Evolutionary conservation across 1,140 invertebrate species (phyloP), one percentile per base, ranked within the genome.

Genomic region (Diabrotica virgifera): DNA sequence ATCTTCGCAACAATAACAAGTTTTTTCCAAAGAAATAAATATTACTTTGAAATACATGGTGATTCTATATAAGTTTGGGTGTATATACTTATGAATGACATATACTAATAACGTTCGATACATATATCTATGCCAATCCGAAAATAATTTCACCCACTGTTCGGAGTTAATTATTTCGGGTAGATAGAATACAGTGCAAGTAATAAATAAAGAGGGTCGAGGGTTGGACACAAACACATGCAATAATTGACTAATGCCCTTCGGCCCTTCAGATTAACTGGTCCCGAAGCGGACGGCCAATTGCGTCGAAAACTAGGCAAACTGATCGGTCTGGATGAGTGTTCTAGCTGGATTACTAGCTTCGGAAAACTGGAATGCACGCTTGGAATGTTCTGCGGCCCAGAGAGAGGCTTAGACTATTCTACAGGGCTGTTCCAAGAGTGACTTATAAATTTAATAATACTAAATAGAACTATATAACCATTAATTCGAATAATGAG

Each of bases 181-280:
- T 53, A 36, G 12, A 57, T 37, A 24, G 24, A 12, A 36, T 36
- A 12, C 11, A 40, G 35, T 57, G 55, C 35, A 57, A 57, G 55
- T 57, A 57, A 57, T 57, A 57, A 36, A 57, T 57, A 57, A 57
- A 57, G 40, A 46, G 40, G 40, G 40, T 46, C n/a, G 55, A 57
- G 55, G 55, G 55, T 12, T 36, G 55, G 55, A 36, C 55, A 37
- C 59, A 60, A 60, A 60, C 59, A 60, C 46, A 52, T 36, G 12
- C 40, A 60, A 60, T 60, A 60, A 60, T 60, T 52, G 59, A 60
- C 59, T 60, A 60, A 60, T 50, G 59, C 59, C 37, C 38, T 52
- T 24, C 40, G 13, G 59, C 40, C 59, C 14, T 60, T 37, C 12
- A 60, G 59, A 60, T 60, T 60, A 60, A 60, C 59, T 52, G 59